Percentiles rank a stretch among this genome's conserved stretches.
Evolutionary conservation across 2,888 invertebrate species (phyloP).

Genomic region (Trichopoda pennipes): DNA sequence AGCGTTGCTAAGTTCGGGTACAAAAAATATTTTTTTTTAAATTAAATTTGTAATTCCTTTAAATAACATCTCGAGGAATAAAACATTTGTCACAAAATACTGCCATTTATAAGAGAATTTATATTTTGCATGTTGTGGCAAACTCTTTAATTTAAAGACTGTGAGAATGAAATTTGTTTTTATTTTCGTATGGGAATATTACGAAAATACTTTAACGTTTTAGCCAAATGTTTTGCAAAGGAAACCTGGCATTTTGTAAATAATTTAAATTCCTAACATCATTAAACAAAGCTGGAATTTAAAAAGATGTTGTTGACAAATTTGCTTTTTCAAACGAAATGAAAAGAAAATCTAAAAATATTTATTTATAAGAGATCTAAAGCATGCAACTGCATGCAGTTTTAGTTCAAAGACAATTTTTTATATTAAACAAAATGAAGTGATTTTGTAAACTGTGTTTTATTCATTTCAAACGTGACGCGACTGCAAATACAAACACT

Average conservation of each 20-base stretch:
- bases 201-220: conserved; percentile 45
- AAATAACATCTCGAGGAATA: not conserved
- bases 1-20: no score
- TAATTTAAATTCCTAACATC: not conserved
- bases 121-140: conserved; percentile 10
- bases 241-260: conserved; percentile 7
- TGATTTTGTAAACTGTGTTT: no score
- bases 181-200: conserved; percentile 50
- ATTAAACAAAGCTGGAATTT: not conserved
- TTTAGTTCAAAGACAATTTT: no score
- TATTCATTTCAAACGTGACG: no score
- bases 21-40: not conserved
- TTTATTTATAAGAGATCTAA: no score
- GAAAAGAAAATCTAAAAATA: not conserved
- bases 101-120: conserved; percentile 45
- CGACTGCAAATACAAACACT: no score
- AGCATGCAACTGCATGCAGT: no score
- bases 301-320: conserved; percentile 15
- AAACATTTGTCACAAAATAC: conserved; percentile 1
- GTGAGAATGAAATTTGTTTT: conserved; percentile 56
- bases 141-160: conserved; percentile 62
- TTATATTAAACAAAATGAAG: no score
- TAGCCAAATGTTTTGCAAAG: conserved; percentile 16
- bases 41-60: conserved; percentile 11
- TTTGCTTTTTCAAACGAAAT: conserved; percentile 5